phyloP scores from a whole-genome alignment of 2,797 vertebrate species.

The Sternarchorhynchus goeldii region DNA sequence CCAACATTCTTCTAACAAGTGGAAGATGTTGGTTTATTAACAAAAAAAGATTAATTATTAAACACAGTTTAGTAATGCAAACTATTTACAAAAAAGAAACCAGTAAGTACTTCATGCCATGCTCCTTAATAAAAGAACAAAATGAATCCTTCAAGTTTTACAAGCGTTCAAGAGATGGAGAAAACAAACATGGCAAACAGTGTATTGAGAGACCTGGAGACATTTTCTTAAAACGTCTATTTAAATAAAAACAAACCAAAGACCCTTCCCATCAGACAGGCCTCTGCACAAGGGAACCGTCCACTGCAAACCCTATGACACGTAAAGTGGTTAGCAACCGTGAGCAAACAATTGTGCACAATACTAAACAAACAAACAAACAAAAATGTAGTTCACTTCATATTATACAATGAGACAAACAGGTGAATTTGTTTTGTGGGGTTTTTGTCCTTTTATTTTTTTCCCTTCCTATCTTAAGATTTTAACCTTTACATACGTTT shows the following conservation, averaged over 20 bases:
- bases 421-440: neutral
- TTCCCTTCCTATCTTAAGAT: constrained; percentile 49
- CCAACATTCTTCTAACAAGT: constrained; percentile 61
- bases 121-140: constrained; percentile 80
- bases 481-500: constrained; percentile 45
- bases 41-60: constrained; percentile 59
- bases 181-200: constrained; percentile 31
- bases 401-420: constrained; percentile 72
- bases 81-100: constrained; percentile 89
- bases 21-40: constrained; percentile 55
- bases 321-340: constrained; percentile 69
- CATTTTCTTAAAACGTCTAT: constrained; percentile 36
- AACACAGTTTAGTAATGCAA: constrained; percentile 81
- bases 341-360: constrained; percentile 76
- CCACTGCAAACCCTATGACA: constrained; percentile 72
- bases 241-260: constrained; percentile 40
- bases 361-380: constrained; percentile 62
- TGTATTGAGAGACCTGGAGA: constrained; percentile 24
- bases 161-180: constrained; percentile 68
- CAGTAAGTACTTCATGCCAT: constrained; percentile 89
- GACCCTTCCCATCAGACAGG: constrained; percentile 34
- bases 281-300: constrained; percentile 73
- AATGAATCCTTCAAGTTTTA: constrained; percentile 80
- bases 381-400: constrained; percentile 66
- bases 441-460: constrained; percentile 55